phyloP scores from a whole-genome alignment of 2,888 invertebrate genomes.

The Neoaliturus tenellus region DNA sequence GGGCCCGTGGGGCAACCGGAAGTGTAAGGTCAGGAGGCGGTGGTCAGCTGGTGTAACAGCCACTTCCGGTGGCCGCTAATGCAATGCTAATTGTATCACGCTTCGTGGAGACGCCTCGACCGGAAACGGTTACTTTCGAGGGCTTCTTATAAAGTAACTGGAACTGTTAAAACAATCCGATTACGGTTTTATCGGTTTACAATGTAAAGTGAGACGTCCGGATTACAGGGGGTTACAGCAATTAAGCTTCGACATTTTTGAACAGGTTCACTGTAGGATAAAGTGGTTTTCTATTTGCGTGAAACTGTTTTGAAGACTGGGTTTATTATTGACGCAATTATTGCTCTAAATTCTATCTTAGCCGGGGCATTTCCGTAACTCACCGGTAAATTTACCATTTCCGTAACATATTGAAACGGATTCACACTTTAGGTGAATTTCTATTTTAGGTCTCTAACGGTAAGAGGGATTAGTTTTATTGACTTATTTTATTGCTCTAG shows the following conservation, averaged over 20 bases:
- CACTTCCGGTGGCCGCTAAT: constrained; percentile 29
- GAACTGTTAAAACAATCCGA: constrained; percentile 11
- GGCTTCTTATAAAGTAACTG: neutral
- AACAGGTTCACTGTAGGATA: no score
- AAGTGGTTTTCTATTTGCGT: no score
- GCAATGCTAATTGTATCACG: constrained; percentile 32
- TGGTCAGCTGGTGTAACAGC: constrained; percentile 32
- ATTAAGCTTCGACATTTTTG: neutral
- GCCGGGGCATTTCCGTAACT: no score
- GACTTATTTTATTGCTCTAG: no score
- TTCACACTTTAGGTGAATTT: no score
- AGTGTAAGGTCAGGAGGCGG: constrained; percentile 25
- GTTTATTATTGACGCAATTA: no score
- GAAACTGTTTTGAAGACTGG: no score
- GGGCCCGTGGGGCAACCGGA: neutral
- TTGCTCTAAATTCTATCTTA: no score
- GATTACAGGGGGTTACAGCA: neutral
- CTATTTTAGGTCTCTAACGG: no score
- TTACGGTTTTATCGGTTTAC: neutral
- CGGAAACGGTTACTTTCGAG: neutral
- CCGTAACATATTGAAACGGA: no score
- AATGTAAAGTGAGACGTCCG: neutral
- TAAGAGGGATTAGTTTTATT: no score
- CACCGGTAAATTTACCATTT: no score
- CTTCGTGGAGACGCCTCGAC: constrained; percentile 11